Evolutionary conservation across 2,797 vertebrate genomes (phyloP), one percentile per base, ranked within the genome.

Genomic region (Acridotheres tristis): DNA sequence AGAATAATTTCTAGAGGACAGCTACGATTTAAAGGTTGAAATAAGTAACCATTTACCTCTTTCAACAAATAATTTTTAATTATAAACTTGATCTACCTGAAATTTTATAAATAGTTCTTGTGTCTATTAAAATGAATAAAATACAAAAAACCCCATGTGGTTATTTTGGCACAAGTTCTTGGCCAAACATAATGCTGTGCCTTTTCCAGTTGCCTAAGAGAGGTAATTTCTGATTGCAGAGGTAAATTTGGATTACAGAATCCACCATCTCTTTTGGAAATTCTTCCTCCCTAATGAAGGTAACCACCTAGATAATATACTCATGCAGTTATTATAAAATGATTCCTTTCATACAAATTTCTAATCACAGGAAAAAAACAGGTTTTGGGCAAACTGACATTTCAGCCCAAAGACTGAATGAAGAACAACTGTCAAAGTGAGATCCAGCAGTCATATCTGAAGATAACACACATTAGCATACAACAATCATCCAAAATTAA

Each of bases 61-160:
- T 62, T 18, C 29, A 32, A 14, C 17, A 15, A 23, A 51, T 40
- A 48, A 8, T 57, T 57, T 57, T 30, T 17, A 55, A 30, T 27
- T n/a, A 62, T 32, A 66, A 5, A 51, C 11, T 23, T 34, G 9
- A 73, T 32, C 34, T 38, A 72, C 7, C 21, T 27, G 9, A 51
- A 69, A 66, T 83, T 83, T 85, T 80, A 16, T 11, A 43, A 48
- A 32, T 4, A 18, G 3, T 16, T 7, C 11, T 26, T 9, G 1
- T 20, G 12, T 6, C 6, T 7, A 4, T 19, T 53, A 61, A 9
- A 51, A 57, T 5, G 7, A 62, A 79, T 36, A 53, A 88, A 75
- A 47, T 3, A 63, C 20, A 51, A 94, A 72, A 89, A 61, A 7
- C 0, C 1, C 4, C 9, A 40, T 0, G 0, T 13, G 20, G 10